Percentiles rank a stretch among this genome's conserved stretches.
These are phyloP conservation scores for Scolopax bukidnonensis DNA, from an alignment of 2,797 vertebrate genomes.

Conservation along the genomic window DNA sequence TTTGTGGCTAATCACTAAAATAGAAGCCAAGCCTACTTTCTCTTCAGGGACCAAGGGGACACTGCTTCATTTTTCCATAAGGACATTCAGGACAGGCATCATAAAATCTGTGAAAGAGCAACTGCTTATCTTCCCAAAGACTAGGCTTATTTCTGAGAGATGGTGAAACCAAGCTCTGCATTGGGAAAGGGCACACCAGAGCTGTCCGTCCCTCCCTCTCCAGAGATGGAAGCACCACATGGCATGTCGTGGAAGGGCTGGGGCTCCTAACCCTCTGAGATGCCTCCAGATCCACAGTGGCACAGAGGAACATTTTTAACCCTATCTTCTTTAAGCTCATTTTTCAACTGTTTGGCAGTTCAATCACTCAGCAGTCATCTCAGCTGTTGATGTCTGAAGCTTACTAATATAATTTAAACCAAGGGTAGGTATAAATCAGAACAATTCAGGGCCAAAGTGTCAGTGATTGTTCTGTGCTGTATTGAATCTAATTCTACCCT, in stretches of 20 bases:
- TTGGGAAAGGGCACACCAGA: neutral
- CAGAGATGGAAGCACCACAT: rapidly evolving
- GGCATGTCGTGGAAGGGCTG: neutral
- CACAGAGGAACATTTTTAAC: neutral
- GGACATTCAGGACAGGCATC: neutral
- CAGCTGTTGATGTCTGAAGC: neutral
- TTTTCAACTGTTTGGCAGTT: neutral
- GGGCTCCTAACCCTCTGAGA: neutral
- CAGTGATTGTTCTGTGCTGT: neutral
- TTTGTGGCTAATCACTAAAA: neutral
- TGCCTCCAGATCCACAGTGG: neutral
- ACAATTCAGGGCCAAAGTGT: neutral
- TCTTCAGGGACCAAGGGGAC: neutral
- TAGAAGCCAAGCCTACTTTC: neutral
- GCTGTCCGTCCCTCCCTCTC: neutral
- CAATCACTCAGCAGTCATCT: neutral
- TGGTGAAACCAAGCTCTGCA: neutral
- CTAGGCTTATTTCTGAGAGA: neutral
- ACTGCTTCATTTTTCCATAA: neutral
- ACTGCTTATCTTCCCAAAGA: neutral
- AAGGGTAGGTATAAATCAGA: conserved; percentile 12
- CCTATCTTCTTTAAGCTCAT: neutral
- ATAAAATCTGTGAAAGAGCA: neutral
- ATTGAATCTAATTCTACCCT: neutral
- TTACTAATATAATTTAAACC: neutral